Evolutionary conservation across 2,797 vertebrate species (phyloP).

Genomic region (Hozukius guyotensis): DNA sequence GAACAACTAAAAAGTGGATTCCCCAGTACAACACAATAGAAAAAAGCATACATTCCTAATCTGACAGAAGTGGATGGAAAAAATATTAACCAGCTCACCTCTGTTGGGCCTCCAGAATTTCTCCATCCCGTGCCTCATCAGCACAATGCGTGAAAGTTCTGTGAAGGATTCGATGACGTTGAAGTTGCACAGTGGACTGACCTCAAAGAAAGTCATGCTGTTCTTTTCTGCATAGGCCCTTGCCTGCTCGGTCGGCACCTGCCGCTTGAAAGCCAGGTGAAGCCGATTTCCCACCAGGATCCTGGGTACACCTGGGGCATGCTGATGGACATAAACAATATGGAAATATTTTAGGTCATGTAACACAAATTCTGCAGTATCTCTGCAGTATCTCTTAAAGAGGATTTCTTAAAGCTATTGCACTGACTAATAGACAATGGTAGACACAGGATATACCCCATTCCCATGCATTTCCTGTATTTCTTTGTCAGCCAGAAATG

Average conservation of each 20-base stretch:
- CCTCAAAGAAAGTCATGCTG: constrained; percentile 99
- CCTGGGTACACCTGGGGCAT: constrained; percentile 96
- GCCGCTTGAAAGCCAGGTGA: constrained; percentile 96
- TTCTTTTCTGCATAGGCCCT: constrained; percentile 97
- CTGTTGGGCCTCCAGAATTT: constrained; percentile 98
- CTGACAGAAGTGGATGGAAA: neutral
- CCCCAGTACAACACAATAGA: neutral
- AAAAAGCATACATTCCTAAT: too few species aligned
- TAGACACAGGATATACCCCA: neutral
- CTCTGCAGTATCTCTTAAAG: neutral
- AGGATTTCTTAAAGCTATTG: neutral
- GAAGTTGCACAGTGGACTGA: constrained; percentile 99
- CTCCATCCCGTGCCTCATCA: constrained; percentile 99
- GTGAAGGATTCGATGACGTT: constrained; percentile 99
- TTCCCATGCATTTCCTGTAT: neutral
- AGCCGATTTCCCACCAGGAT: constrained; percentile 97
- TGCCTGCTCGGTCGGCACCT: constrained; percentile 97
- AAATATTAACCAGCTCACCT: constrained; percentile 81
- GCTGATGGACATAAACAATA: constrained; percentile 77
- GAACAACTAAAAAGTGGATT: neutral
- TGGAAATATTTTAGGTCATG: neutral
- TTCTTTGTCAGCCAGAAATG: neutral
- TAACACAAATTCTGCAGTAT: neutral
- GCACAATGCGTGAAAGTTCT: constrained; percentile 95
- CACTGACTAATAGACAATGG: neutral